A percentile compares a stretch with the other conserved stretches of the same genome.
phyloP scores from a whole-genome alignment of 2,888 invertebrate species.

The Pterostichus madidus region DNA sequence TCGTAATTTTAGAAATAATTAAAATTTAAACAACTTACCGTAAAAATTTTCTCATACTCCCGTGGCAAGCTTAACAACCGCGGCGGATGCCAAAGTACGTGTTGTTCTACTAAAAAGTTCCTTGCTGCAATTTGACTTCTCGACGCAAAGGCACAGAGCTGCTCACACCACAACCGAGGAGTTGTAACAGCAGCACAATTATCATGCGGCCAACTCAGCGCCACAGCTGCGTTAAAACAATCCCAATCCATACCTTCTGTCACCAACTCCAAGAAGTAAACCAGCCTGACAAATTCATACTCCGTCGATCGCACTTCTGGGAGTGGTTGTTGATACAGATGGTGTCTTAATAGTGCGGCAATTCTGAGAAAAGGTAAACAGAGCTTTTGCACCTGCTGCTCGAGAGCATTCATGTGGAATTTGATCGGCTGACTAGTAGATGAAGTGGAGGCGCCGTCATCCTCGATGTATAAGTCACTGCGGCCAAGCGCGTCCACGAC shows the following conservation, averaged over 20 bases:
- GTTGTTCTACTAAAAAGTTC: constrained; percentile 86
- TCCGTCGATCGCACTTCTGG: constrained; percentile 81
- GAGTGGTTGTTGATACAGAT: constrained; percentile 88
- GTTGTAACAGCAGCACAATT: constrained; percentile 77
- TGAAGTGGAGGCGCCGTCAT: constrained; percentile 76
- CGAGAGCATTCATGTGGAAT: constrained; percentile 75
- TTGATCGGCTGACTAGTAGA: constrained; percentile 71
- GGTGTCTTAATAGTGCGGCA: constrained; percentile 86
- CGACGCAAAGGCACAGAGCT: constrained; percentile 80
- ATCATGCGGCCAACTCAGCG: constrained; percentile 81
- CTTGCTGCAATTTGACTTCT: constrained; percentile 82
- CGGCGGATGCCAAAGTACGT: constrained; percentile 90
- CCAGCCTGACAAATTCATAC: constrained; percentile 88
- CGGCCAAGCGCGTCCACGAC: constrained; percentile 79
- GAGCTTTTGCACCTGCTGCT: constrained; percentile 84
- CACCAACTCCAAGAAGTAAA: constrained; percentile 88
- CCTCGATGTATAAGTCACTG: constrained; percentile 83
- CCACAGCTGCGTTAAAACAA: constrained; percentile 83
- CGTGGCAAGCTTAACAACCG: constrained; percentile 90
- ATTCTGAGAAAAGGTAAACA: constrained; percentile 92
- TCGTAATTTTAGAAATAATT: no score
- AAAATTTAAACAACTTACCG: constrained; percentile 77
- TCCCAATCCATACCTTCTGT: constrained; percentile 84
- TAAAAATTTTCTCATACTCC: constrained; percentile 95
- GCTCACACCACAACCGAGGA: constrained; percentile 85